Evolutionary conservation across 2,888 invertebrate genomes (phyloP).

Genomic region (Orchestes rusci): DNA sequence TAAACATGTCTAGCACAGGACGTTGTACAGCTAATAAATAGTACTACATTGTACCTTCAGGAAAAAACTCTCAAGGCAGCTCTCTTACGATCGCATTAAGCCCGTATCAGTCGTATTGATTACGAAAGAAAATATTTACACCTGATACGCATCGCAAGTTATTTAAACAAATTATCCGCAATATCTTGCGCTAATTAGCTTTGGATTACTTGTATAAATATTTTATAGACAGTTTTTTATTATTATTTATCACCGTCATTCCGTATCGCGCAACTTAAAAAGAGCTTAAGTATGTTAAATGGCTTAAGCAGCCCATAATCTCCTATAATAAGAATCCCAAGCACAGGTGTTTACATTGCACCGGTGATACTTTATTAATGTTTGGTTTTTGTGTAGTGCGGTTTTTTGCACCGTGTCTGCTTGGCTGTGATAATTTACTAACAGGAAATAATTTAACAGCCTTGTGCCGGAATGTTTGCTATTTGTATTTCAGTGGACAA

Average conservation of each 20-base stretch:
- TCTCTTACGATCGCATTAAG: background rate
- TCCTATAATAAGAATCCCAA: conserved; percentile 19
- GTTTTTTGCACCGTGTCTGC: conserved; percentile 1
- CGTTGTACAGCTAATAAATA: background rate
- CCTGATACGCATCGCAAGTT: conserved; percentile 10
- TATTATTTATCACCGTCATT: conserved; percentile 21
- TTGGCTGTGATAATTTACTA: conserved; percentile 1
- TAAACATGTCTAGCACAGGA: background rate
- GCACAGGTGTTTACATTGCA: conserved; percentile 24
- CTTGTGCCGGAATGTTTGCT: background rate
- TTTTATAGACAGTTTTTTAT: conserved; percentile 20
- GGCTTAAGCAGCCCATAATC: conserved; percentile 22
- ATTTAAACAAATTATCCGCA: conserved; percentile 20
- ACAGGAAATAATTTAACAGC: conserved; percentile 12
- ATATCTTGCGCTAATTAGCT: conserved; percentile 22
- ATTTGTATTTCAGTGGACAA: too few relatives aligned
- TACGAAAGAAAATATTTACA: conserved; percentile 8
- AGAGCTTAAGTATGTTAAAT: conserved; percentile 24
- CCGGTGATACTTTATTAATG: conserved; percentile 21
- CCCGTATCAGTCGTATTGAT: conserved; percentile 4
- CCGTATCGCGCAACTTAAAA: conserved; percentile 16
- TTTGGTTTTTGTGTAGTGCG: conserved; percentile 15
- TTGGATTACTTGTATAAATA: conserved; percentile 24
- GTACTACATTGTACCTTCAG: background rate
- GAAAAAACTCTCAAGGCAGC: background rate